phyloP scores from a whole-genome alignment of 2,113 vertebrate species.

The Cyphomyrus plagiostoma region DNA sequence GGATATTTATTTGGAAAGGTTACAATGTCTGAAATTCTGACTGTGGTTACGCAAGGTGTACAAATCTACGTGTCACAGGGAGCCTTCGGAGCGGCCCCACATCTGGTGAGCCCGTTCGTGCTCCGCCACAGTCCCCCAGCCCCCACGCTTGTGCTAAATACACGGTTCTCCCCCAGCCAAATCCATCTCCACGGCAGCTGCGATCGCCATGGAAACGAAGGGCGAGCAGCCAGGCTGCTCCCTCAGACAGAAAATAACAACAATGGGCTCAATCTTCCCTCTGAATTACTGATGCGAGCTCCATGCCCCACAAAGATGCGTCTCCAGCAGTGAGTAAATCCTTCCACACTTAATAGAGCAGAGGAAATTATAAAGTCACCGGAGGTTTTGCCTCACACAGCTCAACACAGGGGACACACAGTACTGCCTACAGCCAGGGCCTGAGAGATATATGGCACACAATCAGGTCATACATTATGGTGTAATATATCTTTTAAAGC shows the following conservation, averaged over 20 bases:
- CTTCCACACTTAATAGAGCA: constrained; percentile 12
- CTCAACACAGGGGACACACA: not conserved
- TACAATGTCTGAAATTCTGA: not conserved
- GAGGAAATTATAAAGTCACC: constrained; percentile 14
- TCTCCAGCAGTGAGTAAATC: constrained; percentile 16
- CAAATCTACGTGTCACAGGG: not conserved
- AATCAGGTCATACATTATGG: not conserved
- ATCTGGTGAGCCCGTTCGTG: not conserved
- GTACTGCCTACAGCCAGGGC: not conserved
- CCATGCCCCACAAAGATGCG: constrained; percentile 1
- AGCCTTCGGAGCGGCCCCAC: not conserved
- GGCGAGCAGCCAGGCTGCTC: not conserved
- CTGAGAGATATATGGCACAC: not conserved
- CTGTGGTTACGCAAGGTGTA: not conserved
- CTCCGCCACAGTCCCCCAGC: not conserved
- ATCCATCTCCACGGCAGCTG: constrained; percentile 29
- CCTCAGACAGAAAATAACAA: constrained; percentile 21
- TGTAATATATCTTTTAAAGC: not conserved
- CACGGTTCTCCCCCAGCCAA: constrained; percentile 14
- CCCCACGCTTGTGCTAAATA: constrained; percentile 1
- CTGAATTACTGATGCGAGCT: constrained; percentile 18
- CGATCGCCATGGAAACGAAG: constrained; percentile 44
- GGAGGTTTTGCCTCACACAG: not conserved
- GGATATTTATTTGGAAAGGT: not conserved
- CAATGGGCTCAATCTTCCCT: constrained; percentile 20